These are phyloP conservation scores for Hippocampus abdominalis DNA, from an alignment of 2,113 vertebrate species.

Conservation along the genomic window DNA sequence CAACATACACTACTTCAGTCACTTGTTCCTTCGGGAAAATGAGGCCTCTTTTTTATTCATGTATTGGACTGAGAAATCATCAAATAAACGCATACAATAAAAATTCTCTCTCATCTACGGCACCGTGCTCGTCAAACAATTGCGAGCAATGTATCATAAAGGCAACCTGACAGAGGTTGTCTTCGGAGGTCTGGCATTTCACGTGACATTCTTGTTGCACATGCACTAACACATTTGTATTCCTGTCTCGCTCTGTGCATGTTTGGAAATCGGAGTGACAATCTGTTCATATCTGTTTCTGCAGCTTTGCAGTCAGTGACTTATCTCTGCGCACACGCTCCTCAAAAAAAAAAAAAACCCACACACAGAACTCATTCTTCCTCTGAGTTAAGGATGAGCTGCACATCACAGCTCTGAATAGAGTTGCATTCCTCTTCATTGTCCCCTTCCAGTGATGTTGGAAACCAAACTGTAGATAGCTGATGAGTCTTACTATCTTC, in stretches of 20 bases:
- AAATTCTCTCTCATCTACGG: constrained; percentile 9
- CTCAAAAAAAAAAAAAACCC: constrained; percentile 18
- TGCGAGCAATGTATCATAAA: constrained; percentile 8
- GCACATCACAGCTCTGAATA: constrained; percentile 2
- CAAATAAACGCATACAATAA: constrained; percentile 6
- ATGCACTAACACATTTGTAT: constrained; percentile 28
- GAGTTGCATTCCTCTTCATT: not conserved
- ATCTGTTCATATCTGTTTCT: constrained; percentile 40
- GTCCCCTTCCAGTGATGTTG: constrained; percentile 24
- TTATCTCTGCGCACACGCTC: constrained; percentile 22
- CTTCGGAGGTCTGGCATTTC: not conserved
- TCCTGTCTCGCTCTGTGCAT: constrained; percentile 4
- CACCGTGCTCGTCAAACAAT: constrained; percentile 13
- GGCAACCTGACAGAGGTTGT: constrained; percentile 27
- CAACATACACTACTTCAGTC: constrained; percentile 6
- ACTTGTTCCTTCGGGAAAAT: constrained; percentile 6
- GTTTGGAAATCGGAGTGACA: constrained; percentile 40
- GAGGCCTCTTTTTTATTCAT: constrained; percentile 19
- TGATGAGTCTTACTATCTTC: no score
- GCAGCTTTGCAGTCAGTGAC: constrained; percentile 14
- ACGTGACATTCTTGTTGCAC: constrained; percentile 16
- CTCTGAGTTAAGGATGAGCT: constrained; percentile 7
- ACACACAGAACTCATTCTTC: constrained; percentile 3
- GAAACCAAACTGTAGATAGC: constrained; percentile 42
- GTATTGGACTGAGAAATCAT: constrained; percentile 12